These are phyloP conservation scores for Halcyon badia DNA, from an alignment of 2,797 vertebrate species.

Conservation along the genomic window DNA sequence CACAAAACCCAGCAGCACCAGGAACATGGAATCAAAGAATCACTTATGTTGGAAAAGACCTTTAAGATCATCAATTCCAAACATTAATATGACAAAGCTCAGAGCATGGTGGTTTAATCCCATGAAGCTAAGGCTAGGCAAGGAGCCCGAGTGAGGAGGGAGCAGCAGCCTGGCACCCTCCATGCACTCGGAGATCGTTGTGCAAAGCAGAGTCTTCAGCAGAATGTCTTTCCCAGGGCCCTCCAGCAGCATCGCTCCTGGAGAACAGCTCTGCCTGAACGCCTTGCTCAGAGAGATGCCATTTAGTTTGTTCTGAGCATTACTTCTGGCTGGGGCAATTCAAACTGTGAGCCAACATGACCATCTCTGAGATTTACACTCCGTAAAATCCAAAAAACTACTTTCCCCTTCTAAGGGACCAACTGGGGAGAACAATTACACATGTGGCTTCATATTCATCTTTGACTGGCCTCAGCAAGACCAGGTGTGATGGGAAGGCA, in stretches of 20 bases:
- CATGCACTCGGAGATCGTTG: not conserved
- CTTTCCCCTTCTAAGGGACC: not conserved
- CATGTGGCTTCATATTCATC: fast-evolving
- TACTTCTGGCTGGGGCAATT: not conserved
- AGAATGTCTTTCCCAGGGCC: not conserved
- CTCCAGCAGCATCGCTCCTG: not conserved
- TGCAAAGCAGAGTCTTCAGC: not conserved
- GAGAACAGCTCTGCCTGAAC: not conserved
- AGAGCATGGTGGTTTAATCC: not conserved
- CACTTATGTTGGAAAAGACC: not conserved
- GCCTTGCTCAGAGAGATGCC: not conserved
- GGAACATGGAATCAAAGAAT: not conserved
- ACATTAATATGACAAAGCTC: not conserved
- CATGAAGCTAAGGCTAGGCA: not conserved
- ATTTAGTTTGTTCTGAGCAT: not conserved
- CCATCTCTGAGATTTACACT: not conserved
- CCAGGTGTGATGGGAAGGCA: not conserved
- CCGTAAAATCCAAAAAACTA: not conserved
- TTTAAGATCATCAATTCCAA: not conserved
- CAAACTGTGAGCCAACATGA: fast-evolving
- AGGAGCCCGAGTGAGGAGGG: not conserved
- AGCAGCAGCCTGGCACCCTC: not conserved
- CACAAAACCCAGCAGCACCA: not conserved
- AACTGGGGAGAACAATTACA: not conserved
- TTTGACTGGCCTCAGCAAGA: not conserved